Conservation (phyloP, 2,113 vertebrate species). For the Grammomys dolichurus region DNA sequence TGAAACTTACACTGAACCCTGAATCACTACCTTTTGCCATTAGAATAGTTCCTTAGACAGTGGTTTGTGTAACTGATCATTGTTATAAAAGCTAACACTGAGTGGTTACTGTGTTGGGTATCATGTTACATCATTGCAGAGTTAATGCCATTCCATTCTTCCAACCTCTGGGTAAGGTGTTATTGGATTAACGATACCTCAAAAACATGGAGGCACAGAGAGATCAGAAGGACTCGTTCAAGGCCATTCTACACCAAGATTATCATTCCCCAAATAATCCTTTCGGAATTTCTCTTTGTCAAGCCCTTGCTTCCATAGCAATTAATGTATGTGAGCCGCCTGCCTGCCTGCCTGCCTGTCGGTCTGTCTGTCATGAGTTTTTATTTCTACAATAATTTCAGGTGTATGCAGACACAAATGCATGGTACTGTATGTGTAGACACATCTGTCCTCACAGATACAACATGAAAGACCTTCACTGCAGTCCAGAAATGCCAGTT, state of each 20-base stretch:
- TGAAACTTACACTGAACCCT: neutral
- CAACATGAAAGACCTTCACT: neutral
- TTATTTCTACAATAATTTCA: slow-evolving; percentile 37
- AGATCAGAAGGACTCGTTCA: neutral
- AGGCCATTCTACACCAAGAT: neutral
- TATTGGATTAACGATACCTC: neutral
- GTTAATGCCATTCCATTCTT: neutral
- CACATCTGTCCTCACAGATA: neutral
- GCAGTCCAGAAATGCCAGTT: neutral
- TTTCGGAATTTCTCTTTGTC: neutral
- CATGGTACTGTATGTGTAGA: neutral
- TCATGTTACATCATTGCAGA: neutral
- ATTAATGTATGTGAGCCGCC: neutral
- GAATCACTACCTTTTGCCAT: slow-evolving; percentile 17
- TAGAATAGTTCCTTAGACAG: neutral
- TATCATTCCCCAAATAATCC: neutral
- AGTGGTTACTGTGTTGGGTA: neutral
- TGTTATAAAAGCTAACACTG: neutral
- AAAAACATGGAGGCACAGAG: neutral
- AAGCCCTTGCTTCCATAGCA: neutral
- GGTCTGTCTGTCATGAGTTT: neutral
- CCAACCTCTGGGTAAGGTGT: neutral
- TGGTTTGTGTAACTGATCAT: neutral
- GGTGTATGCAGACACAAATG: neutral
- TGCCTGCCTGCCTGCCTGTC: neutral